Percentiles rank a stretch among this genome's conserved stretches.
phyloP scores from a whole-genome alignment of 2,888 invertebrate species.

The Pheosia gnoma region DNA sequence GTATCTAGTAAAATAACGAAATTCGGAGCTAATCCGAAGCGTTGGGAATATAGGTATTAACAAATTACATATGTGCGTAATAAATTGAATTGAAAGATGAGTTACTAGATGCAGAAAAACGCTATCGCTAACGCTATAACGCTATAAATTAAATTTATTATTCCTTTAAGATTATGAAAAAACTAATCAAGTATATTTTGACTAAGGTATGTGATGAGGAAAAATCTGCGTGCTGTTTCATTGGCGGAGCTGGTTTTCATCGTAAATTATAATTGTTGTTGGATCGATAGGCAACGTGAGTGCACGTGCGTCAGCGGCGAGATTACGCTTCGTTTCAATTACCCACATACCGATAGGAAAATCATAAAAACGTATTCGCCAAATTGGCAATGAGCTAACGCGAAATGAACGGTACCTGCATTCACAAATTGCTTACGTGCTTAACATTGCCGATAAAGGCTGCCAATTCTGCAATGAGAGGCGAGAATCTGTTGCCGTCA shows the following conservation, averaged over 20 bases:
- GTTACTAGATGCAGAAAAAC: neutral
- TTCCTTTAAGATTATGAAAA: neutral
- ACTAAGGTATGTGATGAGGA: constrained; percentile 23
- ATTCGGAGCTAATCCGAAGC: neutral
- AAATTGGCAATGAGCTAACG: constrained; percentile 55
- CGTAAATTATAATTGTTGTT: constrained; percentile 52
- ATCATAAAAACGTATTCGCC: constrained; percentile 61
- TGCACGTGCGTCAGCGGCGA: constrained; percentile 63
- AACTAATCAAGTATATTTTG: constrained; percentile 4
- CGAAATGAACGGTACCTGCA: constrained; percentile 28
- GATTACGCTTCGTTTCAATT: constrained; percentile 59
- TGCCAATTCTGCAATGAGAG: no score
- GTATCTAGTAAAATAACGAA: neutral
- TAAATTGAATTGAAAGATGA: neutral
- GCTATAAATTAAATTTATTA: no score
- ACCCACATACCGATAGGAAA: constrained; percentile 58
- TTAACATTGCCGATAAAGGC: neutral
- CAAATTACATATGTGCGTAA: neutral
- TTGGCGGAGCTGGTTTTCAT: constrained; percentile 47
- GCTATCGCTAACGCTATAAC: no score
- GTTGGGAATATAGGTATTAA: neutral
- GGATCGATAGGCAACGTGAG: constrained; percentile 49
- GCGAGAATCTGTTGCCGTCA: no score
- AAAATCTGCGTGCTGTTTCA: constrained; percentile 36
- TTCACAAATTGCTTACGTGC: neutral